A percentile compares a stretch with the other conserved stretches of the same genome.
These are phyloP conservation scores for Sarcophaga variegata DNA, from an alignment of 2,888 invertebrate species.

Conservation along the genomic window DNA sequence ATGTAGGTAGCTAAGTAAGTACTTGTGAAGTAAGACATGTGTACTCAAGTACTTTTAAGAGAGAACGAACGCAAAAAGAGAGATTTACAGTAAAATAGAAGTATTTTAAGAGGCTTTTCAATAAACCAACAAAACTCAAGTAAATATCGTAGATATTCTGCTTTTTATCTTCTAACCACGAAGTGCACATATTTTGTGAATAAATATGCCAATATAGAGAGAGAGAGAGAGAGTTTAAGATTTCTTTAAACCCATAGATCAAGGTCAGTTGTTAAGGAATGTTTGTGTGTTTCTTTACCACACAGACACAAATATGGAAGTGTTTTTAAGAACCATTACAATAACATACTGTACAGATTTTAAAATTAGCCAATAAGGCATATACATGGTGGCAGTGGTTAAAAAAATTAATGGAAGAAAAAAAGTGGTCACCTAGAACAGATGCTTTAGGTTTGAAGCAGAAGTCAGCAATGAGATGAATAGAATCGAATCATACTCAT, in stretches of 20 bases:
- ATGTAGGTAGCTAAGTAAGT: neutral
- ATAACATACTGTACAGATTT: too few relatives aligned
- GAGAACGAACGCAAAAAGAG: neutral
- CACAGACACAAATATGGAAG: too few relatives aligned
- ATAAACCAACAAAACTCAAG: slow-evolving; percentile 7
- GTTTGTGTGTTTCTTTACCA: too few relatives aligned
- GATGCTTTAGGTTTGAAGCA: too few relatives aligned
- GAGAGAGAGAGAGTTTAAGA: too few relatives aligned
- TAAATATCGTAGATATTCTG: slow-evolving; percentile 7
- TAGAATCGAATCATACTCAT: too few relatives aligned
- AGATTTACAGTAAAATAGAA: neutral
- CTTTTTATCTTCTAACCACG: neutral
- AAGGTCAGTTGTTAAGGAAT: neutral
- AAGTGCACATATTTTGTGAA: neutral
- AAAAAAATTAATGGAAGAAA: too few relatives aligned
- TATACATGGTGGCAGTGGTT: too few relatives aligned
- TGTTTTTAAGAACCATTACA: too few relatives aligned
- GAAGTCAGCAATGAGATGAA: too few relatives aligned
- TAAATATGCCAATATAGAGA: neutral
- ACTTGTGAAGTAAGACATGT: slow-evolving; percentile 18
- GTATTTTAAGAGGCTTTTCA: slow-evolving; percentile 58
- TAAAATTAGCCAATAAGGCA: too few relatives aligned
- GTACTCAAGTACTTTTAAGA: slow-evolving; percentile 47
- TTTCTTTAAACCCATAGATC: neutral
- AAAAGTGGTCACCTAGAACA: too few relatives aligned